Percentiles rank a stretch among this genome's conserved stretches.
Evolutionary conservation across 2,113 vertebrate genomes (phyloP).

Genomic region (Gadus chalcogrammus): DNA sequence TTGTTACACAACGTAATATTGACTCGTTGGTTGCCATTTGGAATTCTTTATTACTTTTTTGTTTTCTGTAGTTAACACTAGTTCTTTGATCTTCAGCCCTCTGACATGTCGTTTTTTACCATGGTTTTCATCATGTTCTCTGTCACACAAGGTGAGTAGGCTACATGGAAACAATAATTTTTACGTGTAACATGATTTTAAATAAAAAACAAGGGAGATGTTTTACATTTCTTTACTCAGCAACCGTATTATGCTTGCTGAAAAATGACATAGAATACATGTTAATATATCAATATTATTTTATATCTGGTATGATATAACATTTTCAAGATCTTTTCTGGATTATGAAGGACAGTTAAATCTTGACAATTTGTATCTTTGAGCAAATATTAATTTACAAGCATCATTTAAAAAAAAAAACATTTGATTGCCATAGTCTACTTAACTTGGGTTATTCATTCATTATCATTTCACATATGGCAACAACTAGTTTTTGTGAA

Average conservation of each 20-base stretch:
- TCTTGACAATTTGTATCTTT: too few species aligned
- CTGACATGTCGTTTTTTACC: background rate
- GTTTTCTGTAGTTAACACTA: background rate
- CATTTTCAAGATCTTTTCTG: too few species aligned
- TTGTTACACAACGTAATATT: background rate
- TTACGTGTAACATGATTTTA: too few species aligned
- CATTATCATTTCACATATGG: background rate
- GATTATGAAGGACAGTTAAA: too few species aligned
- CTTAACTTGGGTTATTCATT: too few species aligned
- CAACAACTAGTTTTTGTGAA: background rate
- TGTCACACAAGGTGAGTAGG: conserved; percentile 33
- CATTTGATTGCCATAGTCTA: background rate
- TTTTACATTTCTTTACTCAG: background rate
- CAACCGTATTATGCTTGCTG: background rate
- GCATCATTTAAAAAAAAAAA: background rate
- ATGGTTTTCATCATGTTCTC: conserved; percentile 17
- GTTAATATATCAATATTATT: too few species aligned
- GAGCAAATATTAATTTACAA: background rate
- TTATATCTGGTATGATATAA: too few species aligned
- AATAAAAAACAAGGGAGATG: background rate
- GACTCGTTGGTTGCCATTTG: background rate
- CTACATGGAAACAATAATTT: background rate
- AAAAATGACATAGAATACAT: too few species aligned
- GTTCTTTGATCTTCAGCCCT: conserved; percentile 24
- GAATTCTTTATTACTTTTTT: background rate